Conservation (phyloP, 53 echinoderm and acorn worm genomes). For the Holothuria leucospilota region DNA sequence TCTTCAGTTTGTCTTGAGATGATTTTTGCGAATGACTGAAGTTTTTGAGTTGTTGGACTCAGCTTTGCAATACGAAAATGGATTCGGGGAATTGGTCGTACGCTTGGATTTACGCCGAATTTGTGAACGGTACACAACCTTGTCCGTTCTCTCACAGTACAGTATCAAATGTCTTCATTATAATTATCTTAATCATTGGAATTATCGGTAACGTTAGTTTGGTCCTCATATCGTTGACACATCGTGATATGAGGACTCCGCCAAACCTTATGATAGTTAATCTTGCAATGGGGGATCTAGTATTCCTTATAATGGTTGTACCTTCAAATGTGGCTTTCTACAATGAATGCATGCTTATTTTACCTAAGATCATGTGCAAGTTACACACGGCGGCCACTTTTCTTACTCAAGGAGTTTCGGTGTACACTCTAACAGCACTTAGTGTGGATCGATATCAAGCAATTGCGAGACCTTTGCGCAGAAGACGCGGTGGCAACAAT, state of each 20-base stretch:
- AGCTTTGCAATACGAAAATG: too few species aligned
- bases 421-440: constrained; percentile 83
- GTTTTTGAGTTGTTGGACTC: too few species aligned
- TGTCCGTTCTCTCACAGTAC: not conserved
- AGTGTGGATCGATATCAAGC: constrained; percentile 93
- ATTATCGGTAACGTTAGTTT: constrained; percentile 82
- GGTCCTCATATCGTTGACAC: constrained; percentile 74
- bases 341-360: constrained; percentile 38
- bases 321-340: constrained; percentile 74
- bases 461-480: constrained; percentile 82
- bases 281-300: constrained; percentile 82
- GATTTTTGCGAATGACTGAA: too few species aligned
- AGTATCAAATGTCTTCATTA: constrained; percentile 45
- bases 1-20: too few species aligned
- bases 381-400: constrained; percentile 68
- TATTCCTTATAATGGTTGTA: constrained; percentile 73
- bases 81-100: not conserved
- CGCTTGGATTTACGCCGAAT: not conserved
- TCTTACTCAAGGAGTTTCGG: constrained; percentile 88
- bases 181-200: constrained; percentile 68
- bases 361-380: constrained; percentile 65
- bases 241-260: constrained; percentile 88
- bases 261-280: constrained; percentile 89
- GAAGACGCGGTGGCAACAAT: constrained; percentile 71
- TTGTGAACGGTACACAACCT: not conserved